Evolutionary conservation across 2,113 vertebrate species (phyloP).

Genomic region (Tretioscincus oriximinensis): DNA sequence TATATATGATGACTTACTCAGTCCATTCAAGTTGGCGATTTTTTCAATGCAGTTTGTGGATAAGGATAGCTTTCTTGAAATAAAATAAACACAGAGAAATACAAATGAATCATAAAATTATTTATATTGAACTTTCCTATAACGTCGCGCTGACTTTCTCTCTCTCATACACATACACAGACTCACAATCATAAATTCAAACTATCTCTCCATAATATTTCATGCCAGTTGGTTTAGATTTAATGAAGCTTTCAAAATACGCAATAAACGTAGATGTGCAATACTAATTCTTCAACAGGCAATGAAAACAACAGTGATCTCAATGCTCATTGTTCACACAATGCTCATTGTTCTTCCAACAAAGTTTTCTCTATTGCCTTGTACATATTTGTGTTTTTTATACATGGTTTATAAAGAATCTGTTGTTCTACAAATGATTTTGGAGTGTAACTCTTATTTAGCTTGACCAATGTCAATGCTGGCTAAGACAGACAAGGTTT

Average conservation of each 20-base stretch:
- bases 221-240: neutral
- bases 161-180: no score
- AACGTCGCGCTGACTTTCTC: neutral
- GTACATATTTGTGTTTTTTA: neutral
- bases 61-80: slow-evolving; percentile 88
- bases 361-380: neutral
- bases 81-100: slow-evolving; percentile 53
- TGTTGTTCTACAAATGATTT: neutral
- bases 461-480: neutral
- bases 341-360: neutral
- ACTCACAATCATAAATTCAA: neutral
- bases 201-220: neutral
- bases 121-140: slow-evolving; percentile 22
- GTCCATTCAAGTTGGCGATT: slow-evolving; percentile 90
- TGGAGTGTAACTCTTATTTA: neutral
- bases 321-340: neutral
- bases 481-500: no score
- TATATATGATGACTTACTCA: slow-evolving; percentile 84
- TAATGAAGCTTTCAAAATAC: neutral
- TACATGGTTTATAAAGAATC: neutral
- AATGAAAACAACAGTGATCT: neutral
- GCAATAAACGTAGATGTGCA: neutral
- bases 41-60: slow-evolving; percentile 98
- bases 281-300: neutral
- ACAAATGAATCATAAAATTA: slow-evolving; percentile 48